Base-by-base conservation (phyloP, 2,888 invertebrate genomes). In the Scaptomyza cyrtandrae region DNA sequence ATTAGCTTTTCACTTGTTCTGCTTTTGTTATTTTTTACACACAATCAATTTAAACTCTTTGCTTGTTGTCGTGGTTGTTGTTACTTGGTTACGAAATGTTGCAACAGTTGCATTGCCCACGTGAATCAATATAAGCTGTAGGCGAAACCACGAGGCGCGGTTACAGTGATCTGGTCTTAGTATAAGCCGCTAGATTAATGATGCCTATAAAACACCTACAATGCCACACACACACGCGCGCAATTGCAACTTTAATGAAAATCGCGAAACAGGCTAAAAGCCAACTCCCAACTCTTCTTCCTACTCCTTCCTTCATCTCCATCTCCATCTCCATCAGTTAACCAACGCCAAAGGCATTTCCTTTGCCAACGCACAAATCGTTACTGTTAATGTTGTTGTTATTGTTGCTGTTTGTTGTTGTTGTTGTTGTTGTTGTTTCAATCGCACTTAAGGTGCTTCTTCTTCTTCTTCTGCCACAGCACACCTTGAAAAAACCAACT, bases 401-500 rank as follows among this genome's bases (percentile, higher is more conserved):
- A 9, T 16, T 48, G 48, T n/a, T n/a, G n/a, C n/a, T n/a, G n/a
- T n/a, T n/a, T 7, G 31, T 50, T 35, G 9, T 19, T 48, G 48
- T 10, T 9, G 1, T 62, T 77, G 37, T 50, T 49, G 33, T 33
- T 49, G 49, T 16, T 10, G 3, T 29, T 80, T 71, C 63, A 81
- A 86, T 78, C 68, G 84, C 86, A 86, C 88, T 86, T 83, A 74
- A 69, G 66, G 88, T 67, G 86, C 84, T 86, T 88, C 88, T 66
- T 56, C 41, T 66, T 56, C 41, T 39, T 14, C 39, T 39, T 39
- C 14, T 13, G 33, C 33, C 41, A 41, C 61, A 53, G 67, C 85
- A 80, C 85, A 80, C 80, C 75, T 79, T 82, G 61, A 27, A 50
- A 57, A 44, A 54, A 24, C 24, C 44, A 5, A 44, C 49, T 33